Conservation (phyloP, 2,113 vertebrate genomes). For the Ifrita kowaldi region DNA sequence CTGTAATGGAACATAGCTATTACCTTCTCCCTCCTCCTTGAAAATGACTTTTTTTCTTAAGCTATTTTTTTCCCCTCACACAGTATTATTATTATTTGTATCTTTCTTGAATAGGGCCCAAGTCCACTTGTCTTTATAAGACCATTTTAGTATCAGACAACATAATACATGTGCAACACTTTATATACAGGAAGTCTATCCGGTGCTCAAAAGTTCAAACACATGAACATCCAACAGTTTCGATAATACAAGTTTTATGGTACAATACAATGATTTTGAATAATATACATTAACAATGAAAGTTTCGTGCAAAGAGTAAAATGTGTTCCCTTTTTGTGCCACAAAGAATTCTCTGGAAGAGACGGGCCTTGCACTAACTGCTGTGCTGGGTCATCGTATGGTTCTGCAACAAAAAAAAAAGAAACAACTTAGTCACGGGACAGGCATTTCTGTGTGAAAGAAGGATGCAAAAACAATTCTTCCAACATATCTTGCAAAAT, state of each 20-base stretch:
- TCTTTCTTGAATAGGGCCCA: constrained; percentile 82
- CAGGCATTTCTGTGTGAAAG: not conserved
- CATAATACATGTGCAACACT: constrained; percentile 95
- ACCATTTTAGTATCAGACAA: constrained; percentile 89
- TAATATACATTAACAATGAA: constrained; percentile 88
- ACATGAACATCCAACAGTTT: constrained; percentile 84
- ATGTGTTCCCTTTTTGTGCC: constrained; percentile 82
- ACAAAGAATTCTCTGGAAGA: constrained; percentile 69
- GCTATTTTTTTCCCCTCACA: constrained; percentile 56
- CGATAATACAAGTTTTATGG: constrained; percentile 84
- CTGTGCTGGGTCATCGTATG: constrained; percentile 98
- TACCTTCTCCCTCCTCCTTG: constrained; percentile 62
- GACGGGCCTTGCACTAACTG: constrained; percentile 87
- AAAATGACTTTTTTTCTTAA: constrained; percentile 62
- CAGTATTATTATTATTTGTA: constrained; percentile 59
- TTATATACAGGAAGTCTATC: constrained; percentile 95
- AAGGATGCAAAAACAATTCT: not conserved
- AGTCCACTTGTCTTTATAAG: constrained; percentile 87
- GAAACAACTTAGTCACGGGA: constrained; percentile 19
- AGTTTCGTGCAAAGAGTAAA: constrained; percentile 90
- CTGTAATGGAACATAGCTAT: constrained; percentile 59
- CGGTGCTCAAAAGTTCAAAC: constrained; percentile 87
- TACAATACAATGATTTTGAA: constrained; percentile 88
- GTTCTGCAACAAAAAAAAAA: constrained; percentile 82
- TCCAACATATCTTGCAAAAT: not conserved